Evolutionary conservation across 37 sponge, comb jelly and placozoan genomes (phyloP).

Genomic region (Tethya wilhelma): DNA sequence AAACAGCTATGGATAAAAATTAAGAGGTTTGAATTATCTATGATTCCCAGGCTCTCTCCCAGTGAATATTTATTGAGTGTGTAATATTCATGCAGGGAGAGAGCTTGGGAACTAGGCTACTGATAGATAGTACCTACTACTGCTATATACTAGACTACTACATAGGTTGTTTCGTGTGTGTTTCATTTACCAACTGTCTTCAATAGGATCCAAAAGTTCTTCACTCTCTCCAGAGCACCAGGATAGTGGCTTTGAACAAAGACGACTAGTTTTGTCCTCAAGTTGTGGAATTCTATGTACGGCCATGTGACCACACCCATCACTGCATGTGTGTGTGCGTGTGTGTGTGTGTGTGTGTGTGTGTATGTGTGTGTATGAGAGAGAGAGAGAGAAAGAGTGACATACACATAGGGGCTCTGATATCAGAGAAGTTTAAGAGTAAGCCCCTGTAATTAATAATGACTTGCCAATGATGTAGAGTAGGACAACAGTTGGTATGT

Average conservation of each 20-base stretch:
- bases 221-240: not conserved
- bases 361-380: constrained; percentile 37
- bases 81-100: not conserved
- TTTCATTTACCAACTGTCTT: constrained; percentile 21
- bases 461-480: constrained; percentile 46
- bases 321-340: constrained; percentile 52
- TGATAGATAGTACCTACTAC: not conserved
- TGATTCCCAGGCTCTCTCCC: too few species aligned
- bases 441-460: not conserved
- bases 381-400: too few species aligned
- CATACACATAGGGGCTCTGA: too few species aligned
- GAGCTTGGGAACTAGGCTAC: not conserved
- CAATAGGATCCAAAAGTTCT: not conserved
- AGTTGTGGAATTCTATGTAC: constrained; percentile 54
- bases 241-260: constrained; percentile 18
- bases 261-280: not conserved
- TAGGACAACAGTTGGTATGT: constrained; percentile 54
- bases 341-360: constrained; percentile 11
- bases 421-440: too few species aligned
- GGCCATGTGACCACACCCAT: constrained; percentile 52
- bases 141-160: not conserved
- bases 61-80: not conserved
- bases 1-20: not conserved
- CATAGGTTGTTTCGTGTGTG: not conserved
- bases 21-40: not conserved